A percentile compares a stretch with the other conserved stretches of the same genome.
Conservation (phyloP, 2,113 vertebrate species). For the Orientallactaga bullata region DNA sequence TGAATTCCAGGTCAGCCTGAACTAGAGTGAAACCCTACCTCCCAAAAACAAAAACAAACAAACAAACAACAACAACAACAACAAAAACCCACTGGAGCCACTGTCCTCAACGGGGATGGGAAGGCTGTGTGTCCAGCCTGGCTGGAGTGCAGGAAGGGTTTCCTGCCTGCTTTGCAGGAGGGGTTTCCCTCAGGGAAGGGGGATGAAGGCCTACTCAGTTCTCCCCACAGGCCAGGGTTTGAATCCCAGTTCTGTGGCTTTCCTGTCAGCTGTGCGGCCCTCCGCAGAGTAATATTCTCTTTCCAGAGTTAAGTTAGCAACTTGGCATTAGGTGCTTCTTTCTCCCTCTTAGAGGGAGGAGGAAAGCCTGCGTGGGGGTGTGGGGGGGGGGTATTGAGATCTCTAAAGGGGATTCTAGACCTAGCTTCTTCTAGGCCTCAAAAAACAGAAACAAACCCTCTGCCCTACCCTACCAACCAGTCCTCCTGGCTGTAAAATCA, state of each 20-base stretch:
- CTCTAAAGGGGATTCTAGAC: constrained; percentile 9
- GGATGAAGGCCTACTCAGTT: neutral
- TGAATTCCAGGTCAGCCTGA: too few species aligned
- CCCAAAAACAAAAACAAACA: too few species aligned
- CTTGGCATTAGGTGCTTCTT: neutral
- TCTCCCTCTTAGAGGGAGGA: neutral
- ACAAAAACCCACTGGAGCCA: neutral
- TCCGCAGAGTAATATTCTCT: neutral
- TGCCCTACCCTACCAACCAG: neutral
- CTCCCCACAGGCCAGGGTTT: neutral
- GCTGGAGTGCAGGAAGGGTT: too few species aligned
- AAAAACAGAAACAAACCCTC: neutral
- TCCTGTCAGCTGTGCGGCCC: neutral
- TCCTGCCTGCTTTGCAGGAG: neutral
- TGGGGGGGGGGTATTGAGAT: too few species aligned
- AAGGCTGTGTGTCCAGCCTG: neutral
- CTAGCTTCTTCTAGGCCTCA: neutral
- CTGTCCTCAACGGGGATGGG: neutral
- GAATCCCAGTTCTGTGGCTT: neutral
- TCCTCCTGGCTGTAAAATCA: neutral
- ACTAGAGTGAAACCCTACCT: too few species aligned
- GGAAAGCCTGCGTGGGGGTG: neutral
- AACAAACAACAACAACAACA: too few species aligned
- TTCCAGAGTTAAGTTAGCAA: neutral
- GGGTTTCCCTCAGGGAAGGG: neutral